phyloP scores from a whole-genome alignment of 2,888 invertebrate genomes.

The Eupithecia abbreviata region DNA sequence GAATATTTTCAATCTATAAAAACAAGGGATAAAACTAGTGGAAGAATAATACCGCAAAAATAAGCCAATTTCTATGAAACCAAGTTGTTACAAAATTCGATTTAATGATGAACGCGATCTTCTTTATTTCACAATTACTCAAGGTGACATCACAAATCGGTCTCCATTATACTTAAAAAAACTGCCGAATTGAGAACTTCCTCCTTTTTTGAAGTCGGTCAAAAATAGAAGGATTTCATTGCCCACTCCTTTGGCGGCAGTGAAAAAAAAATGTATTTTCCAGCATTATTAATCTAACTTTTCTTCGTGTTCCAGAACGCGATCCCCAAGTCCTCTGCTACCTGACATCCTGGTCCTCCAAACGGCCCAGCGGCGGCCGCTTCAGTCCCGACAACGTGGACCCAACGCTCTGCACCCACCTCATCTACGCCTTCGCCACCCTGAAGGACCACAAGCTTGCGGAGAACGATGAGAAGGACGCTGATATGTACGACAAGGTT shows the following conservation, averaged over 20 bases:
- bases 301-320: slow-evolving; percentile 84
- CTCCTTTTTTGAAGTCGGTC: too few relatives aligned
- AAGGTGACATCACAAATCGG: too few relatives aligned
- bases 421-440: slow-evolving; percentile 97
- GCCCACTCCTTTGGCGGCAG: too few relatives aligned
- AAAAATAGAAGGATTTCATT: too few relatives aligned
- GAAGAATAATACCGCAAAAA: not conserved
- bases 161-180: too few relatives aligned
- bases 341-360: slow-evolving; percentile 97
- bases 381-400: slow-evolving; percentile 96
- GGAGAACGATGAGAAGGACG: slow-evolving; percentile 91
- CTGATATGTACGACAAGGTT: slow-evolving; percentile 93
- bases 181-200: too few relatives aligned
- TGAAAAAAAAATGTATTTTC: too few relatives aligned
- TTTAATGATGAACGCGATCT: too few relatives aligned
- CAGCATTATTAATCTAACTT: not conserved
- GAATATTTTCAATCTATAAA: not conserved
- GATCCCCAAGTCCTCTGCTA: slow-evolving; percentile 96
- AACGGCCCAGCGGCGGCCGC: slow-evolving; percentile 93
- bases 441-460: slow-evolving; percentile 92
- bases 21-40: not conserved
- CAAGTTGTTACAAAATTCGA: too few relatives aligned
- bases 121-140: too few relatives aligned
- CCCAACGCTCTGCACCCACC: slow-evolving; percentile 94
- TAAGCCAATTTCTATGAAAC: not conserved